Conservation (phyloP, 2,888 invertebrate species). For the Camptogramma bilineatum region DNA sequence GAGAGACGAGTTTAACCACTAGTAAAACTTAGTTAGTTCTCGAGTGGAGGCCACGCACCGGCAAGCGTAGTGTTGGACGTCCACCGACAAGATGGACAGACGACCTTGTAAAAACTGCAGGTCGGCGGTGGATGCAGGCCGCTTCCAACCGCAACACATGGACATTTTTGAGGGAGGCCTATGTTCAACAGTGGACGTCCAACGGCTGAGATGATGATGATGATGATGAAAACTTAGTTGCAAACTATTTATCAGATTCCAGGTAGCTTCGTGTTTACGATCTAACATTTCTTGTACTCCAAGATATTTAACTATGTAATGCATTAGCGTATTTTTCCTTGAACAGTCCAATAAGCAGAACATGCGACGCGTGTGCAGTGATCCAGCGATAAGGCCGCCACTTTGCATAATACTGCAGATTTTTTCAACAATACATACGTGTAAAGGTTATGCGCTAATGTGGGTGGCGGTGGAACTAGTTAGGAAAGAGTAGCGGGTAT, state of each 20-base stretch:
- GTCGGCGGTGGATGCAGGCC: too few species aligned
- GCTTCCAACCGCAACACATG: too few species aligned
- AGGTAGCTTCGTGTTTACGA: slow-evolving; percentile 31
- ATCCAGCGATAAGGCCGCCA: slow-evolving; percentile 64
- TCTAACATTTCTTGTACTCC: slow-evolving; percentile 14
- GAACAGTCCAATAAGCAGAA: slow-evolving; percentile 48
- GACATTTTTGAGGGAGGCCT: too few species aligned
- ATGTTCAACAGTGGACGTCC: too few species aligned
- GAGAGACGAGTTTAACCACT: too few species aligned
- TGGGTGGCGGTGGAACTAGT: slow-evolving; percentile 46
- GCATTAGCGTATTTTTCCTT: slow-evolving; percentile 45
- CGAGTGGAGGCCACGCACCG: too few species aligned
- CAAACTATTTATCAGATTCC: background rate
- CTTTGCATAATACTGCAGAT: slow-evolving; percentile 82
- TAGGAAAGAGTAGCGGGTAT: slow-evolving; percentile 21
- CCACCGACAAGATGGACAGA: too few species aligned
- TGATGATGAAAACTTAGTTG: too few species aligned
- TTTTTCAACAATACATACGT: slow-evolving; percentile 75
- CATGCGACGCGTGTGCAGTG: slow-evolving; percentile 70
- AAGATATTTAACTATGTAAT: slow-evolving; percentile 33
- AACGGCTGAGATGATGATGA: too few species aligned
- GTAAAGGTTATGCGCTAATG: slow-evolving; percentile 67
- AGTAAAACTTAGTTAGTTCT: too few species aligned
- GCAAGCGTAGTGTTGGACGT: too few species aligned
- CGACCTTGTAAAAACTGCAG: too few species aligned